A percentile compares a stretch with the other conserved stretches of the same genome.
These are phyloP conservation scores for Antechinus stuartii DNA, from an alignment of 2,113 vertebrate genomes.

Conservation along the genomic window DNA sequence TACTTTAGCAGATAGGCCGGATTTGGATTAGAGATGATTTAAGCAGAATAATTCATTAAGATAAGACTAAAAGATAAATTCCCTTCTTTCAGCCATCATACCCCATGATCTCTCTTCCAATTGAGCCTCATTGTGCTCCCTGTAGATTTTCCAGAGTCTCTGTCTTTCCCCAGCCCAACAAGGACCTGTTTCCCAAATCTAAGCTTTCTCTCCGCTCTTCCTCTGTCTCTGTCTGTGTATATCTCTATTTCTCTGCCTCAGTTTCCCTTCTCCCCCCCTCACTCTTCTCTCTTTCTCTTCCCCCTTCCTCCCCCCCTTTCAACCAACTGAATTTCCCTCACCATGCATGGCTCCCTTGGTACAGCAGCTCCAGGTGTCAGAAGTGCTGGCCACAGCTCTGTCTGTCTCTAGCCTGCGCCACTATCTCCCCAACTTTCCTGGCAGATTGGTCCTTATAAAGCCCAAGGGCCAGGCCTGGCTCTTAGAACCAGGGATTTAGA, in stretches of 20 bases:
- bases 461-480: not conserved
- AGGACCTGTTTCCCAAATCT: no score
- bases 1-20: not conserved
- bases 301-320: not conserved
- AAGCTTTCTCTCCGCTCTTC: no score
- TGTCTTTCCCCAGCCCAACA: not conserved
- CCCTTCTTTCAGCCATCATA: no score
- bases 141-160: not conserved
- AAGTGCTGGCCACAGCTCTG: not conserved
- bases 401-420: not conserved
- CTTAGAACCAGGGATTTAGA: not conserved
- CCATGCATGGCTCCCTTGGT: not conserved
- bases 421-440: not conserved
- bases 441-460: not conserved
- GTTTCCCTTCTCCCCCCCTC: fast-evolving
- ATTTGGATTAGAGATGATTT: not conserved
- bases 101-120: not conserved
- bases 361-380: not conserved
- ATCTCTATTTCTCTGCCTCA: no score
- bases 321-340: not conserved
- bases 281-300: not conserved
- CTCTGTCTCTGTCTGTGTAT: no score
- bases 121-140: not conserved
- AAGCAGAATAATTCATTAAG: not conserved
- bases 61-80: not conserved